Base-by-base conservation (phyloP, 1,140 invertebrate species). In the Thaumetopoea pityocampa region DNA sequence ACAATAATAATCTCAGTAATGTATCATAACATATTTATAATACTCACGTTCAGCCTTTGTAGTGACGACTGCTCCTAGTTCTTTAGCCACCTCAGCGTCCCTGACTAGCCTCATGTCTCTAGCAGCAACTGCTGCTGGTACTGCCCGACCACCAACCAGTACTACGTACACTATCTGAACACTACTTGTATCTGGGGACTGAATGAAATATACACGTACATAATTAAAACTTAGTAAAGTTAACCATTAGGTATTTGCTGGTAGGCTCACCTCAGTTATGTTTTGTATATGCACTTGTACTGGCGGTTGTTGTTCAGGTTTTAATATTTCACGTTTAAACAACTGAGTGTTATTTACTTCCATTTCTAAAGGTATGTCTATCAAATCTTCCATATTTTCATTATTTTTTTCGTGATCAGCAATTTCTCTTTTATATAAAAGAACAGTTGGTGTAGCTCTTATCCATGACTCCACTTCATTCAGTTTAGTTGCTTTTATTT, bases 1-100 rank as follows among this genome's bases (percentile, higher is more conserved):
- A n/a, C n/a, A n/a, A n/a, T n/a, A n/a, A n/a, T n/a, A n/a, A n/a
- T n/a, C n/a, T n/a, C n/a, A n/a, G n/a, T n/a, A n/a, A n/a, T n/a
- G n/a, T n/a, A n/a, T n/a, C n/a, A n/a, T n/a, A n/a, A n/a, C n/a
- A n/a, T n/a, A n/a, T n/a, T 6, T 22, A 10, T 18, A 3, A 57
- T 37, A 71, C 89, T 90, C 86, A 95, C 93, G 93, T 86, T 94
- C 92, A 32, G 93, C 93, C 81, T 94, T 94, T 42, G 93, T 92
- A 7, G 92, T 88, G n/a, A 94, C 89, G 0, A 92, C 87, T 20
- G 90, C 90, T 4, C 92, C 93, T 15, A 94, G 79, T 43, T 92
- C 90, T n/a, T 87, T 82, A 0, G 88, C 88, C 1, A 93, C 92
- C 71, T 95, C 93, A 5, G 88, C 88, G 19, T 92, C 89, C 0